Conservation (phyloP, 2,113 vertebrate species). For the Xenopus laevis region DNA sequence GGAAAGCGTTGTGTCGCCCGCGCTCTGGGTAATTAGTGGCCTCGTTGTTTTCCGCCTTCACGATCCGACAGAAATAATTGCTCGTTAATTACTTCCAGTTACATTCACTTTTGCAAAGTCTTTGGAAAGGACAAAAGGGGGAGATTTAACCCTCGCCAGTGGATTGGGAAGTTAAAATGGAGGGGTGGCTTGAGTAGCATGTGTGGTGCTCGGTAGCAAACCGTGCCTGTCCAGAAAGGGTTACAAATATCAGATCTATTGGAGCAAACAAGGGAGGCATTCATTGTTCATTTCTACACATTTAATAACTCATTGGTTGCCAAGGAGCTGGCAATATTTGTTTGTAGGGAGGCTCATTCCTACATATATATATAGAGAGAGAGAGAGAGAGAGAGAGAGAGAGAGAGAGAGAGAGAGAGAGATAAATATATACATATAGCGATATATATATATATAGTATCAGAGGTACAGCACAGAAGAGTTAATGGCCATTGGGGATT, state of each 20-base stretch:
- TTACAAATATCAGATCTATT: background rate
- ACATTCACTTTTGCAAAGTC: constrained; percentile 35
- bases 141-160: constrained; percentile 20
- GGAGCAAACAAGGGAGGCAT: background rate
- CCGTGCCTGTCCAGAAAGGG: background rate
- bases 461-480: background rate
- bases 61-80: constrained; percentile 44
- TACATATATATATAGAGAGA: background rate
- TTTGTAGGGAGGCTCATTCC: background rate
- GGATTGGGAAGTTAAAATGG: background rate
- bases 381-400: too few species aligned
- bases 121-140: constrained; percentile 40
- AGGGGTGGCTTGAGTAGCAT: background rate
- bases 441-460: background rate
- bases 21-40: constrained; percentile 42
- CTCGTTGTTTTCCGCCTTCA: constrained; percentile 45
- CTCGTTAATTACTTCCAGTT: constrained; percentile 46
- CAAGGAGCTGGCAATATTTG: background rate
- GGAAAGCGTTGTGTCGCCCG: constrained; percentile 40
- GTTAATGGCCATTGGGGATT: background rate
- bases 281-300: background rate
- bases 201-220: too few species aligned
- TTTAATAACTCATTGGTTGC: background rate
- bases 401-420: too few species aligned
- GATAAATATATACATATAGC: too few species aligned